These are phyloP conservation scores for Sialis fuliginosa DNA, from an alignment of 2,888 invertebrate genomes.

Conservation along the genomic window DNA sequence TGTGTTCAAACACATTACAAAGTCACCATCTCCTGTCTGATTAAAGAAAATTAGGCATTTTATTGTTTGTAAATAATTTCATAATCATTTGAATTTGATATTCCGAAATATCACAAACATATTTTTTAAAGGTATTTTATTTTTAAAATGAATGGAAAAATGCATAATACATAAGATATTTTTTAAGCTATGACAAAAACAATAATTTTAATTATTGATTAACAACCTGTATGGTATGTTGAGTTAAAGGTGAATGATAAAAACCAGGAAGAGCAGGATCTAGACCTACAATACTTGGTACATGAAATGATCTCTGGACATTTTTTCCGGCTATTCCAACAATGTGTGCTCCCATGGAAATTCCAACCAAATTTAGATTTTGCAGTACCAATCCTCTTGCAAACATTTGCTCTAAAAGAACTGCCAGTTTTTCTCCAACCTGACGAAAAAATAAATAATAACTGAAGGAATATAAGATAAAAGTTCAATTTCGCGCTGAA, in stretches of 20 bases:
- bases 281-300: not conserved
- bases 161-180: too few relatives aligned
- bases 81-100: too few relatives aligned
- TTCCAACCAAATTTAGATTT: not conserved
- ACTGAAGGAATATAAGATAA: too few relatives aligned
- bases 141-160: too few relatives aligned
- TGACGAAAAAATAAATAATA: not conserved
- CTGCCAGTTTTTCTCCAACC: not conserved
- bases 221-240: too few relatives aligned
- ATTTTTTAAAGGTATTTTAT: too few relatives aligned
- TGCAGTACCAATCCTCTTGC: not conserved
- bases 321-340: not conserved
- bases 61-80: too few relatives aligned
- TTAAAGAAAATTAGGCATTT: not conserved
- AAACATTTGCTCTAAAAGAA: not conserved
- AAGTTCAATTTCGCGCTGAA: too few relatives aligned
- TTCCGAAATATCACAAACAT: too few relatives aligned
- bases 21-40: not conserved
- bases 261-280: not conserved
- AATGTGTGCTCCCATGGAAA: not conserved
- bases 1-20: not conserved
- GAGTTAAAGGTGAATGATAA: not conserved
- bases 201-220: too few relatives aligned
- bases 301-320: not conserved
- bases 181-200: too few relatives aligned